Percentiles rank a stretch among this genome's conserved stretches.
Evolutionary conservation across 2,797 vertebrate species (phyloP).

Genomic region (Hylomyscus alleni): DNA sequence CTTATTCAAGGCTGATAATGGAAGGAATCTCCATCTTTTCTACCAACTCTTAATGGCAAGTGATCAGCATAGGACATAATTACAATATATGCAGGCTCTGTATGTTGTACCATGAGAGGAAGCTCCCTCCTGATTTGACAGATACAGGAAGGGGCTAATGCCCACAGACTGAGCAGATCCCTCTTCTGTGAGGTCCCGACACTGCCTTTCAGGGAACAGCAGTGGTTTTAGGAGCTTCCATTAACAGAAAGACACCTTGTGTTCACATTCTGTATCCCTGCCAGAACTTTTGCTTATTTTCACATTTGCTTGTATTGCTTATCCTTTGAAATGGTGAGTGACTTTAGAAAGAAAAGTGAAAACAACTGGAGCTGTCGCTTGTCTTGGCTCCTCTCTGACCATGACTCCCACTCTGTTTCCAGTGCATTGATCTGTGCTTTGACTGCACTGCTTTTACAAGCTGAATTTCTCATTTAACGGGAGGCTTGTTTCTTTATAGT

Average conservation of each 20-base stretch:
- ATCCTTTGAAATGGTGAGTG: not conserved
- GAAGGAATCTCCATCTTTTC: constrained; percentile 30
- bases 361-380: not conserved
- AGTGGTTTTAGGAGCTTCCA: not conserved
- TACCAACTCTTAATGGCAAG: constrained; percentile 34
- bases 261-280: not conserved
- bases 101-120: not conserved
- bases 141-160: not conserved
- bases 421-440: not conserved
- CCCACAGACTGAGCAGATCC: not conserved
- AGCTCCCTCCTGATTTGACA: constrained; percentile 4
- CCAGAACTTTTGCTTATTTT: constrained; percentile 35
- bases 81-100: not conserved
- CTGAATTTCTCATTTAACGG: not conserved
- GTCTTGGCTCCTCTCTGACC: not conserved
- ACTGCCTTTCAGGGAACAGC: constrained; percentile 21
- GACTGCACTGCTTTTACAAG: constrained; percentile 2
- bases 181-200: not conserved
- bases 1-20: constrained; percentile 1
- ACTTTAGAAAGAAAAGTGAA: constrained; percentile 1
- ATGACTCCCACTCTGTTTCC: not conserved
- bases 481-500: not conserved
- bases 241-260: constrained; percentile 9
- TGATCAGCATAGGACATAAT: not conserved
- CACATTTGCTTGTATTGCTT: not conserved